Conservation (phyloP, 2,797 vertebrate genomes). For the Psittacula echo region DNA sequence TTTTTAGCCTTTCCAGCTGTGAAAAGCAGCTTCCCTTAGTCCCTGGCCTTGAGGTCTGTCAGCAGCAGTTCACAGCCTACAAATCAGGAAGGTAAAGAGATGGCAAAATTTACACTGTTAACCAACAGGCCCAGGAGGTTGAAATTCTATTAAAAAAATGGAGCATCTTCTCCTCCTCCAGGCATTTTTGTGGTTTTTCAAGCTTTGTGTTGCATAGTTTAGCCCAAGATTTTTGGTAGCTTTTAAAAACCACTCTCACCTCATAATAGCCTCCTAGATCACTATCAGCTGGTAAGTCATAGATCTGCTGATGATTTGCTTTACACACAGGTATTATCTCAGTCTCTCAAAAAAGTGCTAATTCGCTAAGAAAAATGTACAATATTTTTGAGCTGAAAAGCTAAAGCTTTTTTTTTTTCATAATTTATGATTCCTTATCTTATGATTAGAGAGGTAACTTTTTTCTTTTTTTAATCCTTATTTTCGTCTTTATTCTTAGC, state of each 20-base stretch:
- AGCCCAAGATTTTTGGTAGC: background rate
- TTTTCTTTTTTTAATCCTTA: background rate
- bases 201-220: background rate
- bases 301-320: background rate
- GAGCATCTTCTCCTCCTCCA: background rate
- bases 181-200: background rate
- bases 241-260: background rate
- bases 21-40: background rate
- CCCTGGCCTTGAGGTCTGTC: background rate
- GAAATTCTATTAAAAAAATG: background rate
- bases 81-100: conserved; percentile 19
- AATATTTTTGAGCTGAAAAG: background rate
- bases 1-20: background rate
- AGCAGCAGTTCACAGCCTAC: background rate
- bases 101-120: background rate
- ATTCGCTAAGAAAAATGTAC: background rate
- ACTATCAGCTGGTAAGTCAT: background rate
- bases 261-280: background rate
- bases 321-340: background rate
- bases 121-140: background rate
- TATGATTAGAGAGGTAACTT: background rate
- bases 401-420: background rate
- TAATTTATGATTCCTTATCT: background rate
- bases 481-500: background rate
- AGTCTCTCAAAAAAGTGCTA: background rate